Evolutionary conservation across 2,797 vertebrate species (phyloP).

Genomic region (Gallirallus australis): DNA sequence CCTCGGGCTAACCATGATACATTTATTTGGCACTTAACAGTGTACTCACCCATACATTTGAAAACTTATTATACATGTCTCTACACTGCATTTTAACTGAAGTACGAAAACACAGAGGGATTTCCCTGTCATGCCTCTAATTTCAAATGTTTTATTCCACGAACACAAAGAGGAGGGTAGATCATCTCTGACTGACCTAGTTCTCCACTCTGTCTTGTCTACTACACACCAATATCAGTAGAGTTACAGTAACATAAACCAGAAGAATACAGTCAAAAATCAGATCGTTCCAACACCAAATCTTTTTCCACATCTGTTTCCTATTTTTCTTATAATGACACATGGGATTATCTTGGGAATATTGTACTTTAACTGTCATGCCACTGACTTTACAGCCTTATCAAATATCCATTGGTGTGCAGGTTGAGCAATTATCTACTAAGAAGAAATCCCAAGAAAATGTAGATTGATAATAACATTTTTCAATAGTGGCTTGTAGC

Average conservation of each 20-base stretch:
- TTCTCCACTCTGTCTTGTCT: background rate
- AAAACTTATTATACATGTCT: conserved; percentile 15
- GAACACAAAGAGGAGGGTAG: background rate
- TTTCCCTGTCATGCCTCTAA: conserved; percentile 31
- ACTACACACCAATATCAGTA: background rate
- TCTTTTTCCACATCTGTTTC: conserved; percentile 57
- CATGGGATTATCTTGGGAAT: conserved; percentile 18
- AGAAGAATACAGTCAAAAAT: conserved; percentile 46
- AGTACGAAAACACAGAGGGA: conserved; percentile 22
- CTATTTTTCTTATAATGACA: conserved; percentile 39
- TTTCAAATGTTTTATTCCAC: background rate
- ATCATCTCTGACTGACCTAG: background rate
- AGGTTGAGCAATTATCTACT: conserved; percentile 9
- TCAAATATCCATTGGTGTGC: conserved; percentile 32
- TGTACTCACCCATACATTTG: conserved; percentile 23
- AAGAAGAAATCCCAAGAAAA: conserved; percentile 40
- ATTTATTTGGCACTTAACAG: conserved; percentile 2
- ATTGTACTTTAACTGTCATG: conserved; percentile 40
- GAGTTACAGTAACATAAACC: conserved; percentile 40
- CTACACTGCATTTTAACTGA: conserved; percentile 32
- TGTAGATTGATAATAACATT: background rate
- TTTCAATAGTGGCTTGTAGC: background rate
- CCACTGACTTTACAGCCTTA: conserved; percentile 48
- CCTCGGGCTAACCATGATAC: background rate
- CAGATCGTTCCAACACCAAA: conserved; percentile 22